A percentile compares a stretch with the other conserved stretches of the same genome.
These are phyloP conservation scores for Trachemys scripta DNA, from an alignment of 2,113 vertebrate genomes.

Conservation along the genomic window DNA sequence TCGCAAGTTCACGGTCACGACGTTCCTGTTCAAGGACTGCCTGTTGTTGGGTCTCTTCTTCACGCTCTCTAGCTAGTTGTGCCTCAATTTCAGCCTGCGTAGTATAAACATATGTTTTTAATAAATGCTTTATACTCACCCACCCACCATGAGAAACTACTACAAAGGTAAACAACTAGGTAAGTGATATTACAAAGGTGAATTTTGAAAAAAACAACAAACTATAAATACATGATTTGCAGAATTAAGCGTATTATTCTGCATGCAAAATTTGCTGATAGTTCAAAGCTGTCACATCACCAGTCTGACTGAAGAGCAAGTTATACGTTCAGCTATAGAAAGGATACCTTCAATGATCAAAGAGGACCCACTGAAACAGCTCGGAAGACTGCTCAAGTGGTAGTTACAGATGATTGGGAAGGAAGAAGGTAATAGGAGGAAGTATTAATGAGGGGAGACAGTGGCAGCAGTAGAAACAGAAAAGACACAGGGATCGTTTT, in stretches of 20 bases:
- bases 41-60: constrained; percentile 89
- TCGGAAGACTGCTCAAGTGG: background rate
- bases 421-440: background rate
- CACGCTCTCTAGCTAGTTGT: constrained; percentile 88
- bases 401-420: background rate
- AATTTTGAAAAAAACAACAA: background rate
- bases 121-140: background rate
- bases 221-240: background rate
- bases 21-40: constrained; percentile 92
- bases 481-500: background rate
- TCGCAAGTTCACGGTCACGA: constrained; percentile 92
- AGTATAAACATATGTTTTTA: background rate
- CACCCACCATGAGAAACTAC: background rate
- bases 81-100: constrained; percentile 91
- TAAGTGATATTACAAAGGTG: background rate
- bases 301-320: background rate
- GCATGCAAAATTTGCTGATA: background rate
- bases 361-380: background rate
- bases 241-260: background rate
- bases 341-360: background rate
- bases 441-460: background rate
- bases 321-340: background rate
- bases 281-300: background rate
- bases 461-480: background rate
- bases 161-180: background rate